phyloP scores from a whole-genome alignment of 92 coral and sea anemone species.

The Porites cylindrica region DNA sequence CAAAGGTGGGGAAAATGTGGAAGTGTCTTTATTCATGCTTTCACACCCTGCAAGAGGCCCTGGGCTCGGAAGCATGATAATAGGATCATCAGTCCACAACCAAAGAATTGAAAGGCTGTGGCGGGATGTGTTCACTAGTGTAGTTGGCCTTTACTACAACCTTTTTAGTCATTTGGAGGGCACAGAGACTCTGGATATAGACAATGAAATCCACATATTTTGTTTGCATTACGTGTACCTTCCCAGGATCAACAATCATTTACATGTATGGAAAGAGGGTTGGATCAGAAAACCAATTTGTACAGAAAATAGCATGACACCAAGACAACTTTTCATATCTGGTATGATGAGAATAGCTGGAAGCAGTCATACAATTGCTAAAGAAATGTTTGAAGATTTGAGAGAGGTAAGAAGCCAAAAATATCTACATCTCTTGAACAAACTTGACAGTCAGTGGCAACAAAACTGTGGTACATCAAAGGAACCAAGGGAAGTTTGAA shows the following conservation, averaged over 20 bases:
- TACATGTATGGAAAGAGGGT: conserved; percentile 33
- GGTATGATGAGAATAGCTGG: conserved; percentile 30
- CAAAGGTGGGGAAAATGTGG: conserved; percentile 25
- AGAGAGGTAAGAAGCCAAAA: conserved; percentile 21
- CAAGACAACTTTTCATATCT: conserved; percentile 43
- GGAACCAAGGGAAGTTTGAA: no score
- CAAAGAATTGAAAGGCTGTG: conserved; percentile 37
- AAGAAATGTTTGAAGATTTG: conserved; percentile 32
- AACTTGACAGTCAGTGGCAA: no score
- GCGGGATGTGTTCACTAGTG: conserved; percentile 46
- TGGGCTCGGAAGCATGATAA: conserved; percentile 7
- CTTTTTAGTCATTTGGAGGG: conserved; percentile 36
- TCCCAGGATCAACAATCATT: conserved; percentile 35
- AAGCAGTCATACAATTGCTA: conserved; percentile 32
- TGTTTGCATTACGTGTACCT: conserved; percentile 44
- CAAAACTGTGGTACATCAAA: no score
- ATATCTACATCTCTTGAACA: conserved; percentile 9
- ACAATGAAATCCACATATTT: conserved; percentile 23
- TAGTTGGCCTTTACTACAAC: conserved; percentile 24
- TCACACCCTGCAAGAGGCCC: conserved; percentile 4
- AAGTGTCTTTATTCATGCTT: conserved; percentile 2
- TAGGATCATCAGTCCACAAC: conserved; percentile 12
- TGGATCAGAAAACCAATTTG: conserved; percentile 31
- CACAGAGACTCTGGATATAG: conserved; percentile 13
- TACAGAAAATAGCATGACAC: conserved; percentile 39